Evolutionary conservation across 2,888 invertebrate genomes (phyloP).

Genomic region (Anthophora plumipes): DNA sequence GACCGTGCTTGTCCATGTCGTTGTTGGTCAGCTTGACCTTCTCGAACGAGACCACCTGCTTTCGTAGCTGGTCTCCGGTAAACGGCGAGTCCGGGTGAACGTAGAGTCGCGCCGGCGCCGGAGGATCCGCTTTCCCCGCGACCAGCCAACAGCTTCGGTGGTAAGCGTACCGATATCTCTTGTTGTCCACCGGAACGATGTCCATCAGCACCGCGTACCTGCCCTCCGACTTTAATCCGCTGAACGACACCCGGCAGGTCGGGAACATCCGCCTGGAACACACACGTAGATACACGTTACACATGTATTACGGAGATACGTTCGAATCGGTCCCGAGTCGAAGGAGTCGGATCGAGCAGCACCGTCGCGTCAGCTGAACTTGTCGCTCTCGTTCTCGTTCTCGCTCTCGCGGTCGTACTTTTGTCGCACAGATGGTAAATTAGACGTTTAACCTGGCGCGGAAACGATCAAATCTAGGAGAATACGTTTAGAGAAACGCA

Average conservation of each 20-base stretch:
- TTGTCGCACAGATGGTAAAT: not conserved
- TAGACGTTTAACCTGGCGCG: conserved; percentile 37
- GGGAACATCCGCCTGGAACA: conserved; percentile 92
- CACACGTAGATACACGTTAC: conserved; percentile 14
- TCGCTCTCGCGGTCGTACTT: not conserved
- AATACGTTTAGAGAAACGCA: not conserved
- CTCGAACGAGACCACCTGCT: conserved; percentile 93
- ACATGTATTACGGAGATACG: no score
- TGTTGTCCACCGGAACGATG: conserved; percentile 92
- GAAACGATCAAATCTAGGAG: no score
- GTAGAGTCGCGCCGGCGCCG: conserved; percentile 90
- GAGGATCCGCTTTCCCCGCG: conserved; percentile 93
- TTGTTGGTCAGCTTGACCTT: conserved; percentile 94
- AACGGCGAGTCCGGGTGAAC: conserved; percentile 93
- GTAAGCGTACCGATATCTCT: conserved; percentile 92
- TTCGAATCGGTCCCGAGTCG: no score
- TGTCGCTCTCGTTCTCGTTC: not conserved
- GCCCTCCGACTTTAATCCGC: conserved; percentile 88
- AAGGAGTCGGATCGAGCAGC: no score
- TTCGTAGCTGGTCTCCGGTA: conserved; percentile 91
- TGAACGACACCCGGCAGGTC: conserved; percentile 91
- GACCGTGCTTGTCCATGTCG: conserved; percentile 91
- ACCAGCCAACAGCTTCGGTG: conserved; percentile 93
- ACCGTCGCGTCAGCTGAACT: conserved; percentile 8
- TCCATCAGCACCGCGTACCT: conserved; percentile 91